phyloP scores from a whole-genome alignment of 1,140 invertebrate genomes.

The Caenorhabditis brenneri region DNA sequence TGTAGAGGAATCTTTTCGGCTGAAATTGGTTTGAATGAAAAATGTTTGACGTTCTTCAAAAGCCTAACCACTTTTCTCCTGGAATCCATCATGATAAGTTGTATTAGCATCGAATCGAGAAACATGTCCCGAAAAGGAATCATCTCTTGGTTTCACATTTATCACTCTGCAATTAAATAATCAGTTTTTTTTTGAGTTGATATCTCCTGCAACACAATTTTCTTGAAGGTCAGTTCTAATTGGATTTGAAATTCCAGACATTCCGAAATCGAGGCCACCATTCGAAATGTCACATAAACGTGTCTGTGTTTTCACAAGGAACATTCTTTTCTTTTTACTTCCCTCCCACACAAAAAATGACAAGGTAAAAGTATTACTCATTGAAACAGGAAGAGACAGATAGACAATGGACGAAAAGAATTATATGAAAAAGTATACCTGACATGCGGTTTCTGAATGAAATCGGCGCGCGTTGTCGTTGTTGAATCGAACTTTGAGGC shows the following conservation, averaged over 20 bases:
- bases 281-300: not conserved
- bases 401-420: not conserved
- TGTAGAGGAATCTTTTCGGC: not conserved
- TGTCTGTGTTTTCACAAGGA: not conserved
- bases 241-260: not conserved
- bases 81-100: slow-evolving; percentile 34
- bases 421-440: not conserved
- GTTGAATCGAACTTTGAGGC: slow-evolving; percentile 28
- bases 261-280: not conserved
- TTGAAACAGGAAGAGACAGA: slow-evolving; percentile 9
- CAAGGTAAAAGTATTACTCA: slow-evolving; percentile 7
- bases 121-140: slow-evolving; percentile 9
- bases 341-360: not conserved
- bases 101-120: slow-evolving; percentile 20
- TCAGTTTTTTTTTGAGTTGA: not conserved
- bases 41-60: not conserved
- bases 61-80: not conserved
- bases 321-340: slow-evolving; percentile 13
- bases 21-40: not conserved
- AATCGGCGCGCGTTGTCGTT: slow-evolving; percentile 36
- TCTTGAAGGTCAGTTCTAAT: not conserved
- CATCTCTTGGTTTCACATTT: slow-evolving; percentile 5
- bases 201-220: no score
- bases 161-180: not conserved
- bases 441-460: slow-evolving; percentile 36